A percentile compares a stretch with the other conserved stretches of the same genome.
These are phyloP conservation scores for Stercorarius parasiticus DNA, from an alignment of 2,113 vertebrate genomes.

Conservation along the genomic window DNA sequence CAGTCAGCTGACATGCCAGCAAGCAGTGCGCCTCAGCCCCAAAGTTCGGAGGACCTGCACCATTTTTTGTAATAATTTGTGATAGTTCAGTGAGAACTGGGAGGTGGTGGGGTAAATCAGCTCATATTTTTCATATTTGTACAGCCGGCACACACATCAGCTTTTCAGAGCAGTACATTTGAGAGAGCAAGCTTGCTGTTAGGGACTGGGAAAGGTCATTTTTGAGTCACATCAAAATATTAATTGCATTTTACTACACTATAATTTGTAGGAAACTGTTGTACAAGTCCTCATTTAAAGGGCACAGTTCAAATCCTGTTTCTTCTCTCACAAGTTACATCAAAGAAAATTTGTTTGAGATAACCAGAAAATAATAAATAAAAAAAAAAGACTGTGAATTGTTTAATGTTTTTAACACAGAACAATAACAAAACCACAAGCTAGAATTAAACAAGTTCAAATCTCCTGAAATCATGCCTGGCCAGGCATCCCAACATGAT, in stretches of 20 bases:
- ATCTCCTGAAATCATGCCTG: not conserved
- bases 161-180: not conserved
- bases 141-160: not conserved
- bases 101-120: not conserved
- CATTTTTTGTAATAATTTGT: not conserved
- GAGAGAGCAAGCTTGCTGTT: not conserved
- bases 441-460: not conserved
- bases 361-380: not conserved
- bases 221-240: not conserved
- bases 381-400: not conserved
- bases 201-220: not conserved
- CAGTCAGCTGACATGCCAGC: not conserved
- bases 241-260: not conserved
- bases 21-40: not conserved
- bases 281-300: not conserved
- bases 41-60: not conserved
- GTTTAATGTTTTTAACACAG: not conserved
- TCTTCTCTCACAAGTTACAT: not conserved
- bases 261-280: not conserved
- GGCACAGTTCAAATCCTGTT: not conserved
- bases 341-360: not conserved
- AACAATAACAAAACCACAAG: not conserved
- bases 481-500: not conserved
- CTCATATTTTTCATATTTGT: not conserved
- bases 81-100: not conserved